Evolutionary conservation across 2,888 invertebrate genomes (phyloP).

Genomic region (Branchellion lobata): DNA sequence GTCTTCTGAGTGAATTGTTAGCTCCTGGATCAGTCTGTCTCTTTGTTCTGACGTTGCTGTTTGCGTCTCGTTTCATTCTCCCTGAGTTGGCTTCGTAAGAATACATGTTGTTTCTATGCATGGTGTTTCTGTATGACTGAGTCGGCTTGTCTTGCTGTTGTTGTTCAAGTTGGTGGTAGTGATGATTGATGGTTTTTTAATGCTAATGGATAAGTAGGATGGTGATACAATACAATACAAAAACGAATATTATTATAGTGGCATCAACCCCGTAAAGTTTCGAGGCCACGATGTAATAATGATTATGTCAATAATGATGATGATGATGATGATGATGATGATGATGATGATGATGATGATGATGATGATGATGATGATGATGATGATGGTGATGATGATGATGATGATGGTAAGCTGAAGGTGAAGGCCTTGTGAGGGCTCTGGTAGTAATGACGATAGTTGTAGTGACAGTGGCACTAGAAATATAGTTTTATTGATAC

Average conservation of each 20-base stretch:
- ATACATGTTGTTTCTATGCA: conserved; percentile 67
- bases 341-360: conserved; percentile 9
- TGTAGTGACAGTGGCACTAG: neutral
- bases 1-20: neutral
- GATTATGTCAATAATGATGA: neutral
- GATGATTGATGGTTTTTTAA: no score
- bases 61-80: neutral
- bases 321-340: conserved; percentile 9
- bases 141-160: no score
- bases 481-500: neutral
- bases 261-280: no score
- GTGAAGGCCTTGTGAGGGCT: no score
- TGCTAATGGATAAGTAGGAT: no score
- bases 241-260: no score
- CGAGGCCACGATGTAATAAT: no score
- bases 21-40: neutral
- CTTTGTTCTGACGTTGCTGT: neutral
- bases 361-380: conserved; percentile 9
- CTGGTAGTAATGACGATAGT: no score
- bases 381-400: conserved; percentile 6
- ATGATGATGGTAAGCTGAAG: neutral
- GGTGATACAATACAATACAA: no score
- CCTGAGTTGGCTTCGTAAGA: conserved; percentile 53
- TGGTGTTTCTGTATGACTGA: neutral
- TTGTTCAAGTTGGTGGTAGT: no score